Evolutionary conservation across 1,140 invertebrate genomes (phyloP).

Genomic region (Cardiocondyla obscurior): DNA sequence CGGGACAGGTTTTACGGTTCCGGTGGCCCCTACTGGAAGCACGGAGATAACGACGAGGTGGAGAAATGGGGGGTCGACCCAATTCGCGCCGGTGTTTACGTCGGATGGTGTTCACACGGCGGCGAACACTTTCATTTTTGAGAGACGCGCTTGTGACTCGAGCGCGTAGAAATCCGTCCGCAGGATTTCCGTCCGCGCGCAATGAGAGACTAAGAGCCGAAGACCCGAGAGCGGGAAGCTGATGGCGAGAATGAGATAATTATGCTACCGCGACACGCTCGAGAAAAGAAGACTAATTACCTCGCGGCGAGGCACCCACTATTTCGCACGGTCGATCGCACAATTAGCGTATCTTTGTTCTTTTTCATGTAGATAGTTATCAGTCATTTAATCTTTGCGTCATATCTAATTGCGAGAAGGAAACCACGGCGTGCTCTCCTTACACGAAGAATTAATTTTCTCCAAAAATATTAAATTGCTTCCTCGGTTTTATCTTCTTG

Average conservation of each 20-base stretch:
- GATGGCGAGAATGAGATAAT: constrained; percentile 32
- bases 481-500: no score
- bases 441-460: background rate
- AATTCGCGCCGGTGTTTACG: constrained; percentile 58
- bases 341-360: constrained; percentile 4
- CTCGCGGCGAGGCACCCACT: background rate
- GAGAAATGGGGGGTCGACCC: constrained; percentile 45
- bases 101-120: constrained; percentile 19
- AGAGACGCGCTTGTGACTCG: constrained; percentile 51
- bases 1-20: constrained; percentile 44
- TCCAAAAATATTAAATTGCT: background rate
- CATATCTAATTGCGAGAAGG: background rate
- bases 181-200: constrained; percentile 10
- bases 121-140: constrained; percentile 71
- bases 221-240: constrained; percentile 12
- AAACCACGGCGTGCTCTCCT: background rate
- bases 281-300: constrained; percentile 36
- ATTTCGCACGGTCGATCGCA: constrained; percentile 28
- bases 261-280: background rate
- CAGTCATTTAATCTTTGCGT: background rate
- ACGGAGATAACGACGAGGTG: background rate
- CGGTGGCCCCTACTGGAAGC: background rate
- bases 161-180: constrained; percentile 37
- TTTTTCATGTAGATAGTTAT: background rate
- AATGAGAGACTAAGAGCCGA: constrained; percentile 3